A percentile compares a stretch with the other conserved stretches of the same genome.
These are phyloP conservation scores for Drosophila atroscutellata DNA, from an alignment of 2,888 invertebrate genomes.

Conservation along the genomic window DNA sequence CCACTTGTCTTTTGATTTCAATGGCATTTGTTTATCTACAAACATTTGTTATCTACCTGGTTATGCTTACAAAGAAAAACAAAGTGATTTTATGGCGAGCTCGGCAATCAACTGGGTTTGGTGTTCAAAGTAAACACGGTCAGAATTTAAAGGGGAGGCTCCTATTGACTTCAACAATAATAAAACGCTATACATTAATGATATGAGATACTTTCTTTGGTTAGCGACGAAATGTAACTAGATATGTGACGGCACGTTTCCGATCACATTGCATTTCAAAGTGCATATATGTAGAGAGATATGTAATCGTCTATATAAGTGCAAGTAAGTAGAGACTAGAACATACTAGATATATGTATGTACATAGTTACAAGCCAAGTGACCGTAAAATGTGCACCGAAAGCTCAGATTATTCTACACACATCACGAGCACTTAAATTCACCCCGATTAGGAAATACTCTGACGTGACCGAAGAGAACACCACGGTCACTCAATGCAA, in stretches of 20 bases:
- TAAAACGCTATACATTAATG: background rate
- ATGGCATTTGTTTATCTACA: slow-evolving; percentile 1
- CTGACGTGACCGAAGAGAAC: slow-evolving; percentile 22
- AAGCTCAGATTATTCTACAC: slow-evolving; percentile 33
- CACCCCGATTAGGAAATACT: slow-evolving; percentile 41
- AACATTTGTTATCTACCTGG: slow-evolving; percentile 11
- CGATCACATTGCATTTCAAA: slow-evolving; percentile 19
- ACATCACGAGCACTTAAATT: slow-evolving; percentile 45
- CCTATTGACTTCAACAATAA: background rate
- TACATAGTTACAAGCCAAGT: slow-evolving; percentile 12
- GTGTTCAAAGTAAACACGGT: background rate
- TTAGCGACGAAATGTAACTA: slow-evolving; percentile 37
- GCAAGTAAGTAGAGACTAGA: slow-evolving; percentile 27
- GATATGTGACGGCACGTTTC: slow-evolving; percentile 30
- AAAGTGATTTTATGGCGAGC: background rate
- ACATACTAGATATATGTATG: slow-evolving; percentile 12
- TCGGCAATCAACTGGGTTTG: background rate
- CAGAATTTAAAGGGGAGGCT: background rate
- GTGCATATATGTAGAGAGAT: slow-evolving; percentile 10
- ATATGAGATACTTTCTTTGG: slow-evolving; percentile 18
- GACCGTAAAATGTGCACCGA: slow-evolving; percentile 28
- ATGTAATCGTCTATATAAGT: background rate
- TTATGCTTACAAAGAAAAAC: background rate
- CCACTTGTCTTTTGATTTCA: slow-evolving; percentile 5
- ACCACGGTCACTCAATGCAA: slow-evolving; percentile 32